Conservation (phyloP, 2,113 vertebrate genomes). For the Chionomys nivalis region DNA sequence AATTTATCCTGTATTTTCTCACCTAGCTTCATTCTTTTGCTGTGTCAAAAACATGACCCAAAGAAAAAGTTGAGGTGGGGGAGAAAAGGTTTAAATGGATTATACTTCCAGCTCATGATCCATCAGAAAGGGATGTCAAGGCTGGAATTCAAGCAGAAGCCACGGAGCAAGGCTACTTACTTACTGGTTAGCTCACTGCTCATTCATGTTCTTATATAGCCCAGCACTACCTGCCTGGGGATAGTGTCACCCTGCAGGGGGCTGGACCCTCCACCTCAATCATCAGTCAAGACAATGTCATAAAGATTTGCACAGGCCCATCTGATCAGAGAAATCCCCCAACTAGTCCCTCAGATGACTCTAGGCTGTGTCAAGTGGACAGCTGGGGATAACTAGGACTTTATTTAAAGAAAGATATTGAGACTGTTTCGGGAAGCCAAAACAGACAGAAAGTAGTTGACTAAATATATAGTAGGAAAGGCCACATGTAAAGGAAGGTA, state of each 20-base stretch:
- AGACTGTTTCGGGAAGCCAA: slow-evolving; percentile 32
- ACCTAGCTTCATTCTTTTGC: background rate
- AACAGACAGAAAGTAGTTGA: background rate
- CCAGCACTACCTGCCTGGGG: background rate
- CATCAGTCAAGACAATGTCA: background rate
- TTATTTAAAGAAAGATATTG: slow-evolving; percentile 45
- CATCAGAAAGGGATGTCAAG: background rate
- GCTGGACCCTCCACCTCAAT: background rate
- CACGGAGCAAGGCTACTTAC: background rate
- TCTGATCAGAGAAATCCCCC: background rate
- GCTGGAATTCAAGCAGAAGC: background rate
- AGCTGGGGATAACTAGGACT: background rate
- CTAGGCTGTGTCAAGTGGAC: background rate
- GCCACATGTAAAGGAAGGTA: background rate
- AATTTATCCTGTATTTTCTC: slow-evolving; percentile 1
- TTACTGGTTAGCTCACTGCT: too few relatives aligned
- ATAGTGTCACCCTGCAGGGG: background rate
- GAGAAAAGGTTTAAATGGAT: too few relatives aligned
- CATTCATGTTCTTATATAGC: background rate
- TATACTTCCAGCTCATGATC: too few relatives aligned
- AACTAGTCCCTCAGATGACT: background rate
- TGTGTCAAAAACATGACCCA: background rate
- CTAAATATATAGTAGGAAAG: slow-evolving; percentile 25
- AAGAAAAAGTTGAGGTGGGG: too few relatives aligned
- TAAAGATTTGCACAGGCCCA: background rate